Base-by-base conservation (phyloP, 1,140 invertebrate species). In the Aphaenogaster ashmeadi region DNA sequence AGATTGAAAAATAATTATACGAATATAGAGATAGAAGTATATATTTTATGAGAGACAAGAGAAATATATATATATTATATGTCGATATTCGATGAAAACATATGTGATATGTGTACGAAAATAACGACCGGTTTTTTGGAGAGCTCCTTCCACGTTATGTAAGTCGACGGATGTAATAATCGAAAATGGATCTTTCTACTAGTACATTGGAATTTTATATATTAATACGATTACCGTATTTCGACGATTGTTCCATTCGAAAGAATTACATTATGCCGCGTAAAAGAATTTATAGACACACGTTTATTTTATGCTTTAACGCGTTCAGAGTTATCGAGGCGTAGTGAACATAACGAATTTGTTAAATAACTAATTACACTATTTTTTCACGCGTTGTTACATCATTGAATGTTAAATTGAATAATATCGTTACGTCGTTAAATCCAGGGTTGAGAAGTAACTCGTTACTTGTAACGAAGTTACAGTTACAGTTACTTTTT, bases 41-140 rank as follows among this genome's bases (percentile, higher is more conserved):
- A 87, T 89, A 89, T 91, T 90, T 89, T 91, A 88, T 89, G 50
- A 78, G 33, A 84, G 15, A 74, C 11, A 66, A 79, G 9, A 88
- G 7, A 86, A 27, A 27, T 27, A 27, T 58, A 60, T 85, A 87
- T 52, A 88, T 90, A 78, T 41, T 87, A 89, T 66, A 85, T 83
- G 41, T 60, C 58, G 13, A 86, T 52, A 77, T 90, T 80, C 33
- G 33, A 84, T 62, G 36, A 84, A 56, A 74, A 13, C 11, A 83
- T 27, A 27, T 91, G 89, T 90, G 89, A 91, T 88, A 91, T 33
- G n/a, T 41, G 58, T 47, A 66, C 66, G 6, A 50, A 87, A n/a
- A 58, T 84, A 75, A 74, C 13, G 18, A 50, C 33, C 38, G 54
- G 75, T 75, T 74, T 58, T 84, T 62, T 74, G 27, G 6, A 75